phyloP scores from a whole-genome alignment of 2,797 vertebrate species.

The Graptemys geographica region DNA sequence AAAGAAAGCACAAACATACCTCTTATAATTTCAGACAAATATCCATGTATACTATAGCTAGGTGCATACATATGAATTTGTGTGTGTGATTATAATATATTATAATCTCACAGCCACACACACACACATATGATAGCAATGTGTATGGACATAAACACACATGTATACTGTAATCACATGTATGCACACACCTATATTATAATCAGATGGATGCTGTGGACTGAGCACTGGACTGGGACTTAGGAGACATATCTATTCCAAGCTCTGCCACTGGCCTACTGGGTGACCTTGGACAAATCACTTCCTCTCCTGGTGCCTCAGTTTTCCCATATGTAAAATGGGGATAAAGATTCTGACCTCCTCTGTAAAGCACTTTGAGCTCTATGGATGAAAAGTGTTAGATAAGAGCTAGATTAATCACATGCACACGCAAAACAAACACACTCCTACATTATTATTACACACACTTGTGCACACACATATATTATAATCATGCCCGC shows the following conservation, averaged over 20 bases:
- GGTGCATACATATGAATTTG: accelerated
- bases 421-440: not conserved
- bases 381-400: not conserved
- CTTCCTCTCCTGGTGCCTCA: not conserved
- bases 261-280: not conserved
- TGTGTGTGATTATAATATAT: accelerated
- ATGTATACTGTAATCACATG: accelerated
- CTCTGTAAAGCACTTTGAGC: not conserved
- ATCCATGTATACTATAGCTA: not conserved
- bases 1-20: not conserved
- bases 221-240: not conserved
- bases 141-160: no score
- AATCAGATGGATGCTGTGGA: accelerated
- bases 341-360: not conserved
- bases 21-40: not conserved
- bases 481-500: not conserved
- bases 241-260: not conserved
- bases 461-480: accelerated
- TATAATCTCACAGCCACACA: not conserved
- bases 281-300: not conserved
- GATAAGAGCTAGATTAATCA: not conserved
- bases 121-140: not conserved
- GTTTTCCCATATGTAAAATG: not conserved
- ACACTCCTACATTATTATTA: not conserved
- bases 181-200: no score